Evolutionary conservation across 2,888 invertebrate genomes (phyloP).

Genomic region (Muschampia plurimacula): DNA sequence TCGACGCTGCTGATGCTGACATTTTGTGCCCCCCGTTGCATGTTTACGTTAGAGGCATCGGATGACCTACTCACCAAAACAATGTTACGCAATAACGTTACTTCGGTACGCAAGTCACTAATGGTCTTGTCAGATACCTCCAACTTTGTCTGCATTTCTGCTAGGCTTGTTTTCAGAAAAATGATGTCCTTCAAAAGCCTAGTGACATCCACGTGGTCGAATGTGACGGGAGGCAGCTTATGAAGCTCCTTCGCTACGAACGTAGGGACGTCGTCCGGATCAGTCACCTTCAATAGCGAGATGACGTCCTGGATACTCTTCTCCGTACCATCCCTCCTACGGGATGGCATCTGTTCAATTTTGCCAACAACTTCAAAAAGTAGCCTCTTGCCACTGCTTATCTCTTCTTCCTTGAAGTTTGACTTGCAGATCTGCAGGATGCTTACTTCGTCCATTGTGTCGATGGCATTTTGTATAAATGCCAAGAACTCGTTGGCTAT

Average conservation of each 20-base stretch:
- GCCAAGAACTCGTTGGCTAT: neutral
- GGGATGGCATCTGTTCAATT: neutral
- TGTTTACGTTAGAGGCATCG: slow-evolving; percentile 4
- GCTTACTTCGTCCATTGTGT: neutral
- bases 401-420: neutral
- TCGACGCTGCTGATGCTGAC: neutral
- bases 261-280: too few relatives aligned
- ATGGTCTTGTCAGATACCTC: neutral
- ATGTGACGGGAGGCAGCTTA: too few relatives aligned
- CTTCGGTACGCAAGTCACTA: neutral
- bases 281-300: neutral
- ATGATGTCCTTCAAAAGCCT: neutral
- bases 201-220: too few relatives aligned
- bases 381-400: neutral
- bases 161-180: neutral
- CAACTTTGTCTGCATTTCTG: neutral
- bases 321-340: neutral
- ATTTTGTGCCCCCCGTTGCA: neutral
- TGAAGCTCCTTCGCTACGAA: too few relatives aligned
- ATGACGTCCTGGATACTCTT: neutral
- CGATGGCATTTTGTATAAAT: neutral
- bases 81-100: neutral
- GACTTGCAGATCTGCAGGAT: neutral
- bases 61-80: neutral
- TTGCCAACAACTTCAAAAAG: neutral